Percentiles rank a stretch among this genome's conserved stretches.
These are phyloP conservation scores for Orchestes rusci DNA, from an alignment of 2,888 invertebrate genomes.

Conservation along the genomic window DNA sequence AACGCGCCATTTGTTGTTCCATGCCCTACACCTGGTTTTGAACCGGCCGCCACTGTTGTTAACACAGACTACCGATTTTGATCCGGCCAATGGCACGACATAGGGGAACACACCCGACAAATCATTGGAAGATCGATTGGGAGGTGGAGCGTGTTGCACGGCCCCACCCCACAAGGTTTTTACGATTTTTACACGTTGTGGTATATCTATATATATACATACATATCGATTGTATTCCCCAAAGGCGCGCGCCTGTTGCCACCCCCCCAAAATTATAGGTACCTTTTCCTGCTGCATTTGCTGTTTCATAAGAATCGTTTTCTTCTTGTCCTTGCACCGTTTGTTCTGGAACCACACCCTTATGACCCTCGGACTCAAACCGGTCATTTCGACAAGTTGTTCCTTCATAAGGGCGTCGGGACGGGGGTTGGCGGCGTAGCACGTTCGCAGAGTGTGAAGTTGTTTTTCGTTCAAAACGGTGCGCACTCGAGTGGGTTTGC, in stretches of 20 bases:
- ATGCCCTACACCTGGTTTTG: too few relatives aligned
- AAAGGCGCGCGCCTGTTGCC: constrained; percentile 16
- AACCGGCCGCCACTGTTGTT: too few relatives aligned
- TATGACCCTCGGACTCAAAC: constrained; percentile 93
- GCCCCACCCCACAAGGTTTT: too few relatives aligned
- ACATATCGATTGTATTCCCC: constrained; percentile 22
- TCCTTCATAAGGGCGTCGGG: constrained; percentile 99
- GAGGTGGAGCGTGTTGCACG: too few relatives aligned
- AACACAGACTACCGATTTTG: too few relatives aligned
- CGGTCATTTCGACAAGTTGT: constrained; percentile 98
- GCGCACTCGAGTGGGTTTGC: constrained; percentile 96
- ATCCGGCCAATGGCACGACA: too few relatives aligned
- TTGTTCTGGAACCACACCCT: constrained; percentile 99
- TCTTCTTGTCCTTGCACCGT: constrained; percentile 95
- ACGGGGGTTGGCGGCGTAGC: constrained; percentile 95
- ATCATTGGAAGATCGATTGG: too few relatives aligned
- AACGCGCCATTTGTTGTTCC: too few relatives aligned
- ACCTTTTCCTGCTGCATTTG: constrained; percentile 98
- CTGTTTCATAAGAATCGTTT: constrained; percentile 93
- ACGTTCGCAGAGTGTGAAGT: constrained; percentile 92
- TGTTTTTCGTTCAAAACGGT: constrained; percentile 99
- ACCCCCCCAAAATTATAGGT: constrained; percentile 27
- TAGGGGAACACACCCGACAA: too few relatives aligned
- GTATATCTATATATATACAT: too few relatives aligned
- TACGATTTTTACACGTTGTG: too few relatives aligned